phyloP scores from a whole-genome alignment of 1,140 invertebrate species.

The Drosophila ananassae region DNA sequence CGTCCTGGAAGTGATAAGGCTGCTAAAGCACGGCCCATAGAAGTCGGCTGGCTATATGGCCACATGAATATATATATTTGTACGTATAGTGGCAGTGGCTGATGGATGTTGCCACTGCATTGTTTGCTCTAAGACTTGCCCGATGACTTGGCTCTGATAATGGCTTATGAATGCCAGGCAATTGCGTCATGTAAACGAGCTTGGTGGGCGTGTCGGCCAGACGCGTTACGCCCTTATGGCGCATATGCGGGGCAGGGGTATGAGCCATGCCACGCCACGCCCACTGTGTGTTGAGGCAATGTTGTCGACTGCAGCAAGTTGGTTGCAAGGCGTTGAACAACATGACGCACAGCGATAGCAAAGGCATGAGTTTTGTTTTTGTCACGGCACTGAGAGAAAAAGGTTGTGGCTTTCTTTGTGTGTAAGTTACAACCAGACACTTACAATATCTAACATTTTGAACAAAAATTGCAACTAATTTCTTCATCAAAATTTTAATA shows the following conservation, averaged over 20 bases:
- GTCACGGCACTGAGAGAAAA: conserved; percentile 16
- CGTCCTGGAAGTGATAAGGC: conserved; percentile 43
- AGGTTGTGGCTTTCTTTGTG: background rate
- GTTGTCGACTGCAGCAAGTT: conserved; percentile 63
- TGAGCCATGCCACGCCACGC: conserved; percentile 54
- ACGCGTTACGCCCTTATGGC: conserved; percentile 48
- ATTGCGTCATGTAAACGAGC: conserved; percentile 73
- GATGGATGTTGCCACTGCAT: conserved; percentile 63
- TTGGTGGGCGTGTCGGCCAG: conserved; percentile 39
- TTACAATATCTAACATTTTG: too few relatives aligned
- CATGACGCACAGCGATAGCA: conserved; percentile 47
- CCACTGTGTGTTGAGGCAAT: conserved; percentile 56
- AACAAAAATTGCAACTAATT: too few relatives aligned
- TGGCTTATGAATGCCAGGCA: conserved; percentile 76
- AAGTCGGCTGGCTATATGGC: conserved; percentile 8
- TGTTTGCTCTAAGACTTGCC: conserved; percentile 74
- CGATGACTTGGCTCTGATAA: conserved; percentile 77
- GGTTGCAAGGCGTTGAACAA: conserved; percentile 66
- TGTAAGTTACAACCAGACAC: too few relatives aligned
- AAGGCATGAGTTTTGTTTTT: conserved; percentile 1
- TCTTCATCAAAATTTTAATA: background rate
- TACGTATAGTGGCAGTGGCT: conserved; percentile 38
- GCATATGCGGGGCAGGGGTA: conserved; percentile 26
- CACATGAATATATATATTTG: background rate
- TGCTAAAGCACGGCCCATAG: conserved; percentile 12